Percentiles rank a stretch among this genome's conserved stretches.
phyloP scores from a whole-genome alignment of 92 coral and sea anemone genomes.

The Anthopleura xanthogrammica region DNA sequence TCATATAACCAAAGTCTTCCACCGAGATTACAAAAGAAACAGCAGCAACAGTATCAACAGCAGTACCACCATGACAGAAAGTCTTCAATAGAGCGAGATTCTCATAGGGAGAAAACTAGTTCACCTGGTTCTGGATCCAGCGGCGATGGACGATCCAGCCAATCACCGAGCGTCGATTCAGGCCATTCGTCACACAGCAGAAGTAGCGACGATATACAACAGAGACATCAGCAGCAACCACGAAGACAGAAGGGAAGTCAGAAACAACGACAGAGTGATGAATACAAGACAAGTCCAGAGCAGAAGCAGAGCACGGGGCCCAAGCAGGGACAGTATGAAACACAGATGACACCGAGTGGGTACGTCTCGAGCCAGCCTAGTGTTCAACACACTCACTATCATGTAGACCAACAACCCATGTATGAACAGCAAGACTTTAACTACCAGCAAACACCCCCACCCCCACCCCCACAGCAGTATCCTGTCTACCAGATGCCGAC shows the following conservation, averaged over 20 bases:
- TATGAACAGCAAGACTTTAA: conserved; percentile 66
- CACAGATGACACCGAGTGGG: conserved; percentile 29
- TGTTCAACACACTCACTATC: conserved; percentile 40
- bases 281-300: conserved; percentile 12
- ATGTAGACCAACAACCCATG: conserved; percentile 42
- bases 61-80: conserved; percentile 45
- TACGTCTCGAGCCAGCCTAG: conserved; percentile 27
- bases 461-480: conserved; percentile 63
- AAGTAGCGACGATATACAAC: conserved; percentile 21
- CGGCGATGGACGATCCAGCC: conserved; percentile 39
- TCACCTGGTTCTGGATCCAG: conserved; percentile 47
- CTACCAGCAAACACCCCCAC: conserved; percentile 52
- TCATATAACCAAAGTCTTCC: conserved; percentile 78
- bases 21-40: conserved; percentile 83
- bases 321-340: conserved; percentile 27
- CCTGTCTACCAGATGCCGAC: conserved; percentile 80
- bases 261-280: conserved; percentile 32
- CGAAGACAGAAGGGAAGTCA: conserved; percentile 43
- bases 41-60: conserved; percentile 79
- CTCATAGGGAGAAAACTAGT: conserved; percentile 36
- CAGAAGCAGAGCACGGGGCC: conserved; percentile 32
- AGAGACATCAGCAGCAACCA: conserved; percentile 20
- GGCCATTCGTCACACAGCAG: conserved; percentile 25
- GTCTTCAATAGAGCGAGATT: conserved; percentile 22
- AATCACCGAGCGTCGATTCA: conserved; percentile 33